Evolutionary conservation across 2,113 vertebrate species (phyloP), one percentile per base, ranked within the genome.

Genomic region (Crotalus viridis): DNA sequence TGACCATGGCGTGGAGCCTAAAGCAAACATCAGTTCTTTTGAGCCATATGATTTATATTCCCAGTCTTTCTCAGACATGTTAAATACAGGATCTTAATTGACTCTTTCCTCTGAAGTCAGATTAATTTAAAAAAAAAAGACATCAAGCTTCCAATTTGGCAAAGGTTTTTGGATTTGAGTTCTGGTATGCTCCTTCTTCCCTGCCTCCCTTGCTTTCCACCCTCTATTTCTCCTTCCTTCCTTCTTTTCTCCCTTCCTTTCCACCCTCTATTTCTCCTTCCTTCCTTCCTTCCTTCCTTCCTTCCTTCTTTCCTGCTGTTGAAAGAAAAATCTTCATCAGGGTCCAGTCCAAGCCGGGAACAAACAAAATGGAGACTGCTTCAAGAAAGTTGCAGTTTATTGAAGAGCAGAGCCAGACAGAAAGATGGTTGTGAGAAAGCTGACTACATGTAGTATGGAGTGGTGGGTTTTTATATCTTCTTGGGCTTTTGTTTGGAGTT

Each of bases 41-140:
- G 33, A 90, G 89, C 69, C 59, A 13, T 61, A n/a, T 93, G 92
- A 93, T 93, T 93, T 93, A 93, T 89, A 90, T 93, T 85, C 92
- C 92, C 28, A 6, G 88, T 13, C 24, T 89, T 85, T 56, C 43
- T 59, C 92, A 59, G 57, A 93, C 26, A 69, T 59, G 88, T 93
- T 93, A 93, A 93, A 89, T 85, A 59, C 88, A 59, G 54, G 69
- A 51, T 59, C 88, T 89, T 93, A 90, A 89, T 93, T 89, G 69
- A 89, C 92, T 93, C 54, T 39, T 61, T 61, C 69, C 69, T 90
- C 88, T 61, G 92, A 89, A 93, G 92, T 90, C 69, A 86, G 85
- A 89, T 93, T 89, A 93, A 93, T 93, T 93, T 85, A 52, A 39
- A 85, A n/a, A 92, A 56, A 28, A 88, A 22, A 93, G 7, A 85